Conservation (phyloP, 2,888 invertebrate genomes). For the Drosophila neotestacea region DNA sequence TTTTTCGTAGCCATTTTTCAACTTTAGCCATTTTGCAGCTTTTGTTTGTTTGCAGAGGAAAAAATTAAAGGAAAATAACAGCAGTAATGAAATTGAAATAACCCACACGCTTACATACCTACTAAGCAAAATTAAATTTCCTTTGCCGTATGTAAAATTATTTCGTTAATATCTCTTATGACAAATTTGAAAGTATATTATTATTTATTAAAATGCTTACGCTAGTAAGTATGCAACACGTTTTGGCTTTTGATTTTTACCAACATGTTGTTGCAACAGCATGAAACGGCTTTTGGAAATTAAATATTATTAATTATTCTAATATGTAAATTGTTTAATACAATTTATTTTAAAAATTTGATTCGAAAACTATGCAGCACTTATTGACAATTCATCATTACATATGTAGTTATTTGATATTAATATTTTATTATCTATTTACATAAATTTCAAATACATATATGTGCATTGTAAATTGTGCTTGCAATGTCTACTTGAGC, state of each 20-base stretch:
- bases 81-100: slow-evolving; percentile 61
- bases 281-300: too few species aligned
- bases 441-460: too few species aligned
- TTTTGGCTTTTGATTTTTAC: background rate
- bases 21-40: slow-evolving; percentile 44
- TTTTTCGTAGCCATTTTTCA: slow-evolving; percentile 47
- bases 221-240: background rate
- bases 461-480: too few species aligned
- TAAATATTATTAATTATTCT: too few species aligned
- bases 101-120: slow-evolving; percentile 21
- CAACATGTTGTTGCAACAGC: too few species aligned
- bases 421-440: too few species aligned
- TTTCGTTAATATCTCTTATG: too few species aligned
- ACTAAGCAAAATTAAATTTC: slow-evolving; percentile 31
- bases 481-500: background rate
- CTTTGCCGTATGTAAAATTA: slow-evolving; percentile 23
- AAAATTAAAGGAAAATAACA: slow-evolving; percentile 73
- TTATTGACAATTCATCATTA: background rate
- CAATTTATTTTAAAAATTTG: background rate
- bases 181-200: too few species aligned
- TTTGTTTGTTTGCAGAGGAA: slow-evolving; percentile 62
- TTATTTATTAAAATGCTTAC: too few species aligned
- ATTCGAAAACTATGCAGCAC: background rate
- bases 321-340: background rate
- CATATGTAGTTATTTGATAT: too few species aligned